Evolutionary conservation across 2,888 invertebrate genomes (phyloP), one percentile per base, ranked within the genome.

Genomic region (Tortrix viridana): DNA sequence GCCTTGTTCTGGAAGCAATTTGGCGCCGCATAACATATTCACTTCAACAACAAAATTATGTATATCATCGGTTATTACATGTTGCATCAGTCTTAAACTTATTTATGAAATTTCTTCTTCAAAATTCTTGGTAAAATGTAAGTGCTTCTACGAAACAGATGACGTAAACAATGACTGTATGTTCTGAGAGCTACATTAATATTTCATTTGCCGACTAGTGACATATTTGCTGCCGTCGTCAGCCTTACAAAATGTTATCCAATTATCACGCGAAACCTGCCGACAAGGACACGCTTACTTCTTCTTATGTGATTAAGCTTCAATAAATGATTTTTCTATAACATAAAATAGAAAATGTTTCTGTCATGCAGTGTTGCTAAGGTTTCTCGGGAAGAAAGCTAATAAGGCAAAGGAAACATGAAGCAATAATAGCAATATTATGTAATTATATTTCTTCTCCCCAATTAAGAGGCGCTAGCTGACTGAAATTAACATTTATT

Each of bases 121-220:
- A 18, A 50, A 37, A 19, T 32, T 37, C 6, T 19, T 12, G 16
- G 32, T 19, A 19, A 37, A 37, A 23, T 50, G 19, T 19, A 37
- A 20, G 32, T 18, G 50, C 19, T 50, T 50, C 50, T 20, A 6
- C 2, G 50, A 37, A 37, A 14, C 20, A 50, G 50, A 18, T 50
- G 20, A 1, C 18, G 49, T 56, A 56, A 55, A 61, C 49, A 61
- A 56, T 56, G 60, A 60, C 48, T 19, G 47, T 43, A 43, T 43
- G 43, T 22, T 61, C 55, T 43, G 49, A 16, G 55, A 55, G 44
- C 37, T 19, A 50, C 55, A 38, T 56, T 55, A 22, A 61, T 61
- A 61, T 61, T 55, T 55, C 49, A 61, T 61, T 55, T 41, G n/a
- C 37, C 26, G 60, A 52, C 48, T 55, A 18, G 50, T 32, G 61